A percentile compares a stretch with the other conserved stretches of the same genome.
Conservation (phyloP, 2,113 vertebrate genomes). For the Pyrgilauda ruficollis region DNA sequence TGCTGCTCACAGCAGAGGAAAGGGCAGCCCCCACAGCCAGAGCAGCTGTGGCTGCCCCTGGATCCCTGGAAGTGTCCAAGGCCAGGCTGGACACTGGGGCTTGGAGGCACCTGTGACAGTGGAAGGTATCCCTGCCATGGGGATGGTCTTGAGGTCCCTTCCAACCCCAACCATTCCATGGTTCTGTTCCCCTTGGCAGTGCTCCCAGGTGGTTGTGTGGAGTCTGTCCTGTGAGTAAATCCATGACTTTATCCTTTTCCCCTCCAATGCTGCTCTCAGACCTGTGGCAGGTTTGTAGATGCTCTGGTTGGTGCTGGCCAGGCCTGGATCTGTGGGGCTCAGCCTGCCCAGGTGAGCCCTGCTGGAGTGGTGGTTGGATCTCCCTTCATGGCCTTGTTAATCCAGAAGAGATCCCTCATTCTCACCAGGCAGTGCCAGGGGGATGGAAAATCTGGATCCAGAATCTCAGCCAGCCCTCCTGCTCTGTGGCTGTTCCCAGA, state of each 20-base stretch:
- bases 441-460: neutral
- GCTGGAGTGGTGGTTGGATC: neutral
- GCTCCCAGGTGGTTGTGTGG: neutral
- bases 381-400: accelerated
- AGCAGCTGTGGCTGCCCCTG: neutral
- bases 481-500: neutral
- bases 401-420: neutral
- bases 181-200: neutral
- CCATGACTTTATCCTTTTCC: accelerated
- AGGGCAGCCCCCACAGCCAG: neutral
- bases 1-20: neutral
- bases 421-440: neutral
- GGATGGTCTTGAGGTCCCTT: neutral
- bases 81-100: accelerated
- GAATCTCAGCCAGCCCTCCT: neutral
- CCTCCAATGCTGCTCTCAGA: neutral
- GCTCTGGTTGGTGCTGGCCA: neutral
- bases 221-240: neutral
- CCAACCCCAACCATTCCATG: neutral
- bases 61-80: neutral
- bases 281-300: neutral
- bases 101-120: accelerated
- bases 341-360: neutral
- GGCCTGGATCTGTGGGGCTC: neutral
- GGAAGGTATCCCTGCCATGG: neutral